Percentiles rank a stretch among this genome's conserved stretches.
Evolutionary conservation across 1,140 invertebrate genomes (phyloP).

Genomic region (Ericerus pela): DNA sequence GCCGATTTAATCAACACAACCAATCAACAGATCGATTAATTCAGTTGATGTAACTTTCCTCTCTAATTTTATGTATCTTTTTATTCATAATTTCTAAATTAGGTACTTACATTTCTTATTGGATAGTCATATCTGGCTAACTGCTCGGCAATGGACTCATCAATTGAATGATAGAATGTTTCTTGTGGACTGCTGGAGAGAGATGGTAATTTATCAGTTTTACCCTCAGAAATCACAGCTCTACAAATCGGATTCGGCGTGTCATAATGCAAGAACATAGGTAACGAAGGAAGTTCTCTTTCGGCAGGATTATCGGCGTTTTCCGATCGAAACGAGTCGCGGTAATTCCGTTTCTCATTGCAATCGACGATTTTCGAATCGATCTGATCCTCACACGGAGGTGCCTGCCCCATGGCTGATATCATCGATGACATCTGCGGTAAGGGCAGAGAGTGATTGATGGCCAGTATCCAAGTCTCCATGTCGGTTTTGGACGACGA

Average conservation of each 20-base stretch:
- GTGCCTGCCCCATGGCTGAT: background rate
- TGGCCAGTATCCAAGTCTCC: background rate
- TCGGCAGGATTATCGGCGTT: background rate
- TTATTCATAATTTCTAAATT: background rate
- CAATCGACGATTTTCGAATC: background rate
- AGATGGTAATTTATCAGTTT: background rate
- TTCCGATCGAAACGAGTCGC: background rate
- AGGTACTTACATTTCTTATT: conserved; percentile 3
- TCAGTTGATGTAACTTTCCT: background rate
- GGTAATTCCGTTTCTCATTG: background rate
- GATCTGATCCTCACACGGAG: background rate
- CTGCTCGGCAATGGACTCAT: background rate
- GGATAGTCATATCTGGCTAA: conserved; percentile 8
- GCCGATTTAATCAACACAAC: too few relatives aligned
- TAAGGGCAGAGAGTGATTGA: background rate
- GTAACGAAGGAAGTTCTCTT: background rate
- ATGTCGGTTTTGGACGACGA: background rate
- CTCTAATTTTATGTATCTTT: background rate
- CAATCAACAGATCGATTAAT: too few relatives aligned
- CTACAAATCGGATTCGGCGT: background rate
- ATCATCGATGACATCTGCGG: background rate
- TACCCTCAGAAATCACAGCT: background rate
- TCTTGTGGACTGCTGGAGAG: background rate
- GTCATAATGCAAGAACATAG: background rate
- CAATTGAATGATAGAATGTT: conserved; percentile 1